Evolutionary conservation across 2,888 invertebrate genomes (phyloP), one percentile per base, ranked within the genome.

Genomic region (Drosophila ezoana): DNA sequence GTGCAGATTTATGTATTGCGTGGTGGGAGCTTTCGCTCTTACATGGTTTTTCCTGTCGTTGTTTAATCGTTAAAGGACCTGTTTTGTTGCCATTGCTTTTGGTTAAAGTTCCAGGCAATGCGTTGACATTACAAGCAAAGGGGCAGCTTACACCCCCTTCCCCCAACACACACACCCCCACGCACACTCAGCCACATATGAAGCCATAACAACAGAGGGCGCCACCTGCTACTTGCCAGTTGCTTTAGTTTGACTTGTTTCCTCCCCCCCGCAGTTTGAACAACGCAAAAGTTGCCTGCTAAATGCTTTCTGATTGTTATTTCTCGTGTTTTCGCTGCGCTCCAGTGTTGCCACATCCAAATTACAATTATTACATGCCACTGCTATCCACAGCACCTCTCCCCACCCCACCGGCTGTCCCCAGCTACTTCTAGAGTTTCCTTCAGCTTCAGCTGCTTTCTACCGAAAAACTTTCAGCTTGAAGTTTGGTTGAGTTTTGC

Each of bases 251-350:
- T 41, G 33, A 33, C 37, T 47, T 52, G 40, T 40, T 18, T 38
- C n/a, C 40, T 63, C 52, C 67, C 38, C 28, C 67, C 74, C 33
- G 68, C 58, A 38, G 56, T 54, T 57, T 18, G 72, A 60, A 53
- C 66, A 72, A 57, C 56, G 69, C 59, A 61, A 83, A 81, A 85
- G 83, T 87, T 82, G 76, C 70, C 74, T 87, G 86, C 81, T 91
- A 91, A 90, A 90, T 90, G 88, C 80, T 90, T 89, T 89, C 83
- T 87, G 90, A 89, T 90, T 90, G 88, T 83, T 89, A 80, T 90
- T 88, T 90, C 87, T 87, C 90, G 89, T 91, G 89, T 89, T 82
- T 58, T 72, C 66, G 56, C 47, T 35, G 14, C 60, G 45, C 48
- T 57, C 43, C 58, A 53, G 61, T 72, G 65, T 71, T 78, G 68